Evolutionary conservation across 2,797 vertebrate species (phyloP).

Genomic region (Ceryle rudis): DNA sequence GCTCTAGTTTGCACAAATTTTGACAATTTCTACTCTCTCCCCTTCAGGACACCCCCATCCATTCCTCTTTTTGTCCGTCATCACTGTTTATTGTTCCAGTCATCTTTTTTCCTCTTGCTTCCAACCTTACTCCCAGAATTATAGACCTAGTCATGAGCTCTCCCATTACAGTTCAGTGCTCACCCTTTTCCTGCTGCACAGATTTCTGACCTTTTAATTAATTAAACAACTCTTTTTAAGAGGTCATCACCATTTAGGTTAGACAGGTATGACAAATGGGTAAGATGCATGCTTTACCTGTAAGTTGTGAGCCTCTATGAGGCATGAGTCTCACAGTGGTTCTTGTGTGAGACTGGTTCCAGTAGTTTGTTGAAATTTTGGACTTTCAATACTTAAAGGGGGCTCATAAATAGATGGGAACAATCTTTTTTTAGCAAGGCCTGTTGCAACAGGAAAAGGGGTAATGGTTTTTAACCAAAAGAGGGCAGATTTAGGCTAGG

Average conservation of each 20-base stretch:
- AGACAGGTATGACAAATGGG: neutral
- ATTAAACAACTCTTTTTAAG: neutral
- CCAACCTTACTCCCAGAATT: neutral
- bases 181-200: neutral
- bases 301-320: neutral
- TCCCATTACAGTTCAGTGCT: neutral
- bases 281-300: neutral
- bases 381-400: neutral
- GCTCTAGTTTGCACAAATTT: neutral
- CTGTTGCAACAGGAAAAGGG: neutral
- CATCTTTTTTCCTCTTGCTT: neutral
- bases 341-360: neutral
- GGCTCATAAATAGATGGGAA: neutral
- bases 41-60: neutral
- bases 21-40: neutral
- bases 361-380: neutral
- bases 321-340: neutral
- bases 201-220: neutral
- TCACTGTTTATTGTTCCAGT: neutral
- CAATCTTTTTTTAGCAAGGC: neutral
- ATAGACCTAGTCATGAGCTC: neutral
- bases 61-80: neutral
- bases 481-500: neutral
- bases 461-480: neutral
- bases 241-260: neutral